Evolutionary conservation across 2,888 invertebrate species (phyloP).

Genomic region (Tipula unca): DNA sequence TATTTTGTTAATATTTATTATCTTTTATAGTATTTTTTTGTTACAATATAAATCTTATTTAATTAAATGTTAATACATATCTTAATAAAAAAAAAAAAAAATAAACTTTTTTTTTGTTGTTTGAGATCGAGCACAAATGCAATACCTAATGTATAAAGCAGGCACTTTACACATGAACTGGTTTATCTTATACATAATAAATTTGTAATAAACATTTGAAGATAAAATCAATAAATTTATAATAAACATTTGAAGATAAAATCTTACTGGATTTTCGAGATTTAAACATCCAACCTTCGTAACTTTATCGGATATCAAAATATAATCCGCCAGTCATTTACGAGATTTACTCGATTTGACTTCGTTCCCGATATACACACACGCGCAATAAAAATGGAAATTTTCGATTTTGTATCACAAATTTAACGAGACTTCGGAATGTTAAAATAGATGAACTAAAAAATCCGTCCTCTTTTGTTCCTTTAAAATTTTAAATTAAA

Average conservation of each 20-base stretch:
- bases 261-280: background rate
- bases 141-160: background rate
- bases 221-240: background rate
- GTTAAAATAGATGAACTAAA: too few relatives aligned
- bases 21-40: background rate
- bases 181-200: background rate
- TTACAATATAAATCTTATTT: background rate
- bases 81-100: background rate
- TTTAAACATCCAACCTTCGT: too few relatives aligned
- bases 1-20: background rate
- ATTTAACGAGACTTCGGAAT: too few relatives aligned
- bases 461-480: too few relatives aligned
- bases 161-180: background rate
- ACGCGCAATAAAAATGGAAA: too few relatives aligned
- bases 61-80: background rate
- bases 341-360: too few relatives aligned
- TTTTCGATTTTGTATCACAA: too few relatives aligned
- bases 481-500: too few relatives aligned
- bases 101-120: background rate
- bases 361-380: too few relatives aligned
- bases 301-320: too few relatives aligned
- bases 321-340: too few relatives aligned
- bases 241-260: background rate
- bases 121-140: background rate
- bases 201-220: background rate